Conservation (phyloP, 2,797 vertebrate genomes). For the Etheostoma perlongum region DNA sequence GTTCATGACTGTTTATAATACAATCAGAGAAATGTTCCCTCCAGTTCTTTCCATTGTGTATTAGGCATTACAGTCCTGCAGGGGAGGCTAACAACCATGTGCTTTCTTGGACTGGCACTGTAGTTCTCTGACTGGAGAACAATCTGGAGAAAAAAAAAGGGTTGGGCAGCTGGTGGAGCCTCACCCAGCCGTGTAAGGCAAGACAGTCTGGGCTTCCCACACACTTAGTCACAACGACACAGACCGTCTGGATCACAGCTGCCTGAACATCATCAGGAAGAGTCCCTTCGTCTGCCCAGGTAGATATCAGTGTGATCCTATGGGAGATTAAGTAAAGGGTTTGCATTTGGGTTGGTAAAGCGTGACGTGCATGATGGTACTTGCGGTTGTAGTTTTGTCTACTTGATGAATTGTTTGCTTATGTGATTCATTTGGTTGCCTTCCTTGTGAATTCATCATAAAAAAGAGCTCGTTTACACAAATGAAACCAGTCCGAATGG, state of each 20-base stretch:
- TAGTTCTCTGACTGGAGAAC: conserved; percentile 31
- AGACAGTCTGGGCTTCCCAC: conserved; percentile 61
- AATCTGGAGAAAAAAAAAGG: conserved; percentile 50
- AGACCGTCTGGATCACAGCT: conserved; percentile 58
- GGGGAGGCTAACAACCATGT: conserved; percentile 51
- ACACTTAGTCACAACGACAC: conserved; percentile 53
- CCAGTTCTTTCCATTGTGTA: conserved; percentile 37
- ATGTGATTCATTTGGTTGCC: conserved; percentile 25
- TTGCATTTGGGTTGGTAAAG: not conserved
- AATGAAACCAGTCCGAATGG: not conserved
- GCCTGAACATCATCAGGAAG: conserved; percentile 44
- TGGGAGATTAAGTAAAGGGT: not conserved
- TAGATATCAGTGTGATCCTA: conserved; percentile 44
- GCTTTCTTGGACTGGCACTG: conserved; percentile 24
- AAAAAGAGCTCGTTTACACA: not conserved
- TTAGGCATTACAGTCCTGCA: conserved; percentile 53
- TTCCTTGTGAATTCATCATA: not conserved
- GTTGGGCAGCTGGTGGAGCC: conserved; percentile 73
- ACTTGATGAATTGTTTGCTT: conserved; percentile 3
- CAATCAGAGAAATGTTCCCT: conserved; percentile 31
- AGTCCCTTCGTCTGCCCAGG: conserved; percentile 57
- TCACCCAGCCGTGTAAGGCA: conserved; percentile 76
- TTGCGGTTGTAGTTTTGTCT: conserved; percentile 17
- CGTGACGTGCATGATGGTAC: not conserved
- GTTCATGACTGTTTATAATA: conserved; percentile 22